Evolutionary conservation across 2,113 vertebrate genomes (phyloP).

Genomic region (cat (Felis catus)): F.catus_Fca126_mat1.0 CM031411.1:58442001-58442500

Average conservation of each 20-base stretch:
- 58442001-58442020: not conserved
- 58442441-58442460: not conserved
- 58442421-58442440: not conserved
- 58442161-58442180: not conserved
- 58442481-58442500: not conserved
- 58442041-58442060: not conserved
- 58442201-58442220: not conserved
- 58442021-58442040: not conserved
- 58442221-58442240: conserved; percentile 1
- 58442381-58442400: not conserved
- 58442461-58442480: not conserved
- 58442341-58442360: conserved; percentile 64
- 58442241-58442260: not conserved
- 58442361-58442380: conserved; percentile 13
- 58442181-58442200: not conserved
- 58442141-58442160: conserved; percentile 4
- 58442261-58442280: conserved; percentile 20
- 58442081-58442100: not conserved
- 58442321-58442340: not conserved
- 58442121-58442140: not conserved
- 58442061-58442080: not conserved
- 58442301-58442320: conserved; percentile 76
- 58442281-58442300: conserved; percentile 49
- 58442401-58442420: conserved; percentile 17
- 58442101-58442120: not conserved